Base-by-base conservation (phyloP, 2,113 vertebrate genomes). In the Cnemophilus loriae region DNA sequence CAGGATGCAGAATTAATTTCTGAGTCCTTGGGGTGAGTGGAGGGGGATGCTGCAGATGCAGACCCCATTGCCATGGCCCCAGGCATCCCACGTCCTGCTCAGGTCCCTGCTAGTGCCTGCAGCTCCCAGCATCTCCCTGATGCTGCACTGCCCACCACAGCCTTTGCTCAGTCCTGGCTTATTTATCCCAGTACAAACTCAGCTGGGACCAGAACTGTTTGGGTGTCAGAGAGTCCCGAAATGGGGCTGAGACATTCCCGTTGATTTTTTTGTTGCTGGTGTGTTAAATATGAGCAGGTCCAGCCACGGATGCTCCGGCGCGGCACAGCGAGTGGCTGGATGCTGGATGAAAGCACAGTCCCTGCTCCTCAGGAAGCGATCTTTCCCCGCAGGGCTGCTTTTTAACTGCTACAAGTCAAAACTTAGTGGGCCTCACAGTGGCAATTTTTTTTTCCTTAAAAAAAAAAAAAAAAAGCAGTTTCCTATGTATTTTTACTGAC, bases 341-440 rank as follows among this genome's bases (percentile, higher is more conserved):
- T 53, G 52, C 73, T 84, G 65, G 65, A 68, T 79, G 53, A 73
- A 96, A 90, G 53, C 76, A 79, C 56, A 60, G 69, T 35, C 47
- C 35, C 49, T 60, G 63, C 85, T 86, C 73, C 69, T 67, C 56
- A 89, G 90, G 73, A 95, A 94, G n/a, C 27, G 0, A 75, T 84
- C 69, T 89, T 80, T 90, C 55, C 76, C 84, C 5, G 4, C 42
- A n/a, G 76, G 77, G 80, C 61, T 94, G 83, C 80, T 92, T 95
- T 96, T 93, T 83, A 92, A 87, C 88, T 90, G 92, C 80, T 90
- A 46, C 73, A 92, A 95, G 95, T 95, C 93, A 96, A 96, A 96
- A 96, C 93, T 93, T 94, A 87, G 77, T 6, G 3, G 92, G 80
- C 44, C 64, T 90, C 70, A 83, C 33, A 67, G 70, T 49, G 75